Conservation (phyloP, 2,113 vertebrate species). For the Dromiciops gliroides region DNA sequence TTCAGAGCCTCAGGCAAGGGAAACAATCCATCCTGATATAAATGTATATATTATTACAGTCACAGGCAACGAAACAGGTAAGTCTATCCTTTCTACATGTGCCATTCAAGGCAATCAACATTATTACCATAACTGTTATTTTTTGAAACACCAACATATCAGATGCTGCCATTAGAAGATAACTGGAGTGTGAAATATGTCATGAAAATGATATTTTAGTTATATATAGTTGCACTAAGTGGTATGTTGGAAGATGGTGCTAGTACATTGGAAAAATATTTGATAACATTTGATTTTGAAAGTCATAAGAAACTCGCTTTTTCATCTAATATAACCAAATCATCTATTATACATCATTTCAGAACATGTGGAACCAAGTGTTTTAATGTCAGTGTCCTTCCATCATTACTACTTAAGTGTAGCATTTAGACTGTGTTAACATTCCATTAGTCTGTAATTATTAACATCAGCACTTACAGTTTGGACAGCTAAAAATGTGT, state of each 20-base stretch:
- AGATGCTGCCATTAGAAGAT: slow-evolving; percentile 79
- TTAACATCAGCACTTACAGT: slow-evolving; percentile 84
- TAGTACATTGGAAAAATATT: slow-evolving; percentile 69
- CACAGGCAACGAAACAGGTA: slow-evolving; percentile 91
- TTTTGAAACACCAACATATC: slow-evolving; percentile 68
- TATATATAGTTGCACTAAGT: slow-evolving; percentile 62
- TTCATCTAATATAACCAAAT: slow-evolving; percentile 76
- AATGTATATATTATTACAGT: slow-evolving; percentile 88
- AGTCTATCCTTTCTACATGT: slow-evolving; percentile 83
- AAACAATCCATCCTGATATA: slow-evolving; percentile 79
- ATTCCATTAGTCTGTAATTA: slow-evolving; percentile 85
- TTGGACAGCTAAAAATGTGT: slow-evolving; percentile 78
- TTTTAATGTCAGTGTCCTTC: slow-evolving; percentile 86
- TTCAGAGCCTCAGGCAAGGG: slow-evolving; percentile 70
- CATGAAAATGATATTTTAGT: slow-evolving; percentile 72
- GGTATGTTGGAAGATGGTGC: slow-evolving; percentile 61
- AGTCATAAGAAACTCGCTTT: slow-evolving; percentile 75
- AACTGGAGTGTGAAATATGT: slow-evolving; percentile 74
- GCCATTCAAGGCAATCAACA: slow-evolving; percentile 72
- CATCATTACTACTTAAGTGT: slow-evolving; percentile 85
- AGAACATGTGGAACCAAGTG: slow-evolving; percentile 78
- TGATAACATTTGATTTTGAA: slow-evolving; percentile 63
- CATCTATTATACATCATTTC: slow-evolving; percentile 77
- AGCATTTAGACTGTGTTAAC: slow-evolving; percentile 84
- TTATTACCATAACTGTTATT: slow-evolving; percentile 69